A percentile compares a stretch with the other conserved stretches of the same genome.
Conservation (phyloP, 2,113 vertebrate genomes). For the Dicrurus megarhynchus region DNA sequence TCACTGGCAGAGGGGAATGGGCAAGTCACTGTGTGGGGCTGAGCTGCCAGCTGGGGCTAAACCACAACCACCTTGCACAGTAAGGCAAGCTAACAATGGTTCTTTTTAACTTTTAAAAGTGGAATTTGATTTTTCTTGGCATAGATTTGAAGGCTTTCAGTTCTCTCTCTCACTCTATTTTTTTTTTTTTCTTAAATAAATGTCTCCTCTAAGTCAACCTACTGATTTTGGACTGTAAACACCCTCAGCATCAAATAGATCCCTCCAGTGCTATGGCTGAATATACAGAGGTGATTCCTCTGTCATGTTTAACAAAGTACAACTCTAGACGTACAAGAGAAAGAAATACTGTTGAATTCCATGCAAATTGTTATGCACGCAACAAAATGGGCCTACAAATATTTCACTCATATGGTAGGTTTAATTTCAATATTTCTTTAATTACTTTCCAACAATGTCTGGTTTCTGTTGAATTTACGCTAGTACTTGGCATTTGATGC, state of each 20-base stretch:
- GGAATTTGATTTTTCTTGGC: constrained; percentile 32
- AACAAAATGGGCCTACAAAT: constrained; percentile 61
- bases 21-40: not conserved
- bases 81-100: constrained; percentile 8
- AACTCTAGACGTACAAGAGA: not conserved
- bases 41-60: not conserved
- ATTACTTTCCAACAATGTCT: constrained; percentile 78
- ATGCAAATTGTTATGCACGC: constrained; percentile 60
- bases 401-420: constrained; percentile 70
- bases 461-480: constrained; percentile 75
- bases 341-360: not conserved
- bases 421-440: constrained; percentile 79
- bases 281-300: not conserved
- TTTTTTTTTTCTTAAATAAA: not conserved
- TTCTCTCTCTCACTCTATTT: not conserved
- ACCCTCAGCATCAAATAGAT: not conserved
- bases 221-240: not conserved
- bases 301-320: not conserved
- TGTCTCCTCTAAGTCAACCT: not conserved
- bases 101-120: constrained; percentile 14
- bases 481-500: constrained; percentile 74
- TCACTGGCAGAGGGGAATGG: not conserved
- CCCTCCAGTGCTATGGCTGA: not conserved
- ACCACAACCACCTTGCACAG: not conserved
- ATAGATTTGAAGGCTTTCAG: not conserved